Base-by-base conservation (phyloP, 2,113 vertebrate species). In the Zosterops japonicus region DNA sequence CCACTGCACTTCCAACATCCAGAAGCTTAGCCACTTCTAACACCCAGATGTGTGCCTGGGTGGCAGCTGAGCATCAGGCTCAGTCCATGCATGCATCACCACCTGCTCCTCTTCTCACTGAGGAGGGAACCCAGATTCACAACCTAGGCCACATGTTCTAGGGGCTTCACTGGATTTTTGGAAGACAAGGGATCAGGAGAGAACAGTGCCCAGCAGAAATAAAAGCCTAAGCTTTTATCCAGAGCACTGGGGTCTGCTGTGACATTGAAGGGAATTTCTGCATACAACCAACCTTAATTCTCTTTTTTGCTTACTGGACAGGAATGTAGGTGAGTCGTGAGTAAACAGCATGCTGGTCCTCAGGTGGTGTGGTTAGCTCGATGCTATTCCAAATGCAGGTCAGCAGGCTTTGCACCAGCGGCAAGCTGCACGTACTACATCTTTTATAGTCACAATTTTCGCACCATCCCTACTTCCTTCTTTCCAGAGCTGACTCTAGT, bases 41-140 rank as follows among this genome's bases (percentile, higher is more conserved):
- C 18, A 63, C 5, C 15, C 31, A 42, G 39, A 33, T 15, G 41
- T 29, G 39, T 52, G 70, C 19, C 72, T 3, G 2, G 9, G 17
- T 44, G 72, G 29, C 68, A 87, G 50, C 22, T 82, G 41, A 53
- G 64, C 46, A 52, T 44, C 33, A 64, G 46, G 46, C 72, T 83
- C 9, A 15, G 63, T 56, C 35, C 1, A 0, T 2, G 3, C 41
- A 24, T 0, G 10, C 24, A 77, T 14, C 41, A 47, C 12, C 4
- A 2, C 27, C 47, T 63, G 31, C 33, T 74, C 82, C 42, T 42
- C 57, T 82, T n/a, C 65, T 70, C 3, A 1, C 20, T 12, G 29
- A 89, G 46, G 29, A 76, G 22, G 16, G 28, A 57, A 49, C n/a
- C 18, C 46, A 47, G 6, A 36, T 5, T 42, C 41, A 60, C 33